Evolutionary conservation across 2,888 invertebrate genomes (phyloP), one percentile per base, ranked within the genome.

Genomic region (Smittia aterrima): DNA sequence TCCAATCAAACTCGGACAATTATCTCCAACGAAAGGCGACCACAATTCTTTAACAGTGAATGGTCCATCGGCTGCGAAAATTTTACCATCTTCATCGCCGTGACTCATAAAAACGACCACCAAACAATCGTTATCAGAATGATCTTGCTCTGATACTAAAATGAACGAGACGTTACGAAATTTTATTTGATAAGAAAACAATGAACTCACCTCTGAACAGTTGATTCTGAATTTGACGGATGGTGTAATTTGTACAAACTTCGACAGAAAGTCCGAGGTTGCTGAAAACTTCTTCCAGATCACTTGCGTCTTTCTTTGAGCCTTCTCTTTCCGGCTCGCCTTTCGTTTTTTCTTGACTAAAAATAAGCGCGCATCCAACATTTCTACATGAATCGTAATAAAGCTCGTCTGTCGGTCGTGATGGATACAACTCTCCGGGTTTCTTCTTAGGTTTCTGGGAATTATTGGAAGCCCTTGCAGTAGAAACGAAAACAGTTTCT

Each of bases 41-140:
- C 89, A 87, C 1, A 92, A 78, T n/a, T 83, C 82, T 58, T 88
- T 86, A 13, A 87, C 85, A 1, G 84, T 83, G 78, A 89, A 87
- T 20, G 82, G 78, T 76, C 82, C 83, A 79, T 91, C 89, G 74
- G 79, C 83, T 6, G 89, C 88, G 79, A 85, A 87, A 1, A 91
- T 80, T 75, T 84, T 81, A 11, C 87, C 87, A 64, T 87, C 84
- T 54, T 87, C 85, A 7, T 72, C 24, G 0, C 91, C 91, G 79
- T 92, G 90, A 9, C 87, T 85, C 84, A 91, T 85, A 16, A 89
- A 86, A 1, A 85, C 84, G 76, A 88, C 81, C 1, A 85, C 80
- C 74, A 90, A 83, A 79, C 89, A 89, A 80, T 89, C 89, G 58
- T 83, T 83, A 76, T 87, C 80, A 18, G 81, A 81, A 79, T 89